Base-by-base conservation (phyloP, 2,113 vertebrate genomes). In the Nematolebias whitei region DNA sequence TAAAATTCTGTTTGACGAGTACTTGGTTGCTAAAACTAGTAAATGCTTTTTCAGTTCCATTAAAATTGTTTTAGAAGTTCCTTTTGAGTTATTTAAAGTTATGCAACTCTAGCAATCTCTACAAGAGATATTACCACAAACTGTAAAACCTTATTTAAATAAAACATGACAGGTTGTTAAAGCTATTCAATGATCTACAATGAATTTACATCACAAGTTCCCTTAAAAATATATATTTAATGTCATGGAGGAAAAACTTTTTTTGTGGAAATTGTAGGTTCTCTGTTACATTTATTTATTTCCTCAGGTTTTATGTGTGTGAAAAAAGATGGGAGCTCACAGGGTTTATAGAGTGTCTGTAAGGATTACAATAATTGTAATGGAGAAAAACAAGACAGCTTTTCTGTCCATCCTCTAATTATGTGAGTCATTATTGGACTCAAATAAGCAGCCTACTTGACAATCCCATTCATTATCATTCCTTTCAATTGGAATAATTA, bases 401-500 rank as follows among this genome's bases (percentile, higher is more conserved):
- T 52, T 72, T 66, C 62, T 68, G 16, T 29, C 49, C 59, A 9
- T 73, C 49, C 68, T 61, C 45, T 85, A 82, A 90, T 84, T 74
- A 77, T 81, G 61, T 74, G 53, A 78, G 71, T 68, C 68, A 79
- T 87, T 87, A 82, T 62, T 76, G 59, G 76, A 68, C 51, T 74
- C 71, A 63, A 85, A 79, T 74, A 68, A 87, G 68, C 70, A 61
- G 71, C 22, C 69, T 38, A 66, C 52, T 26, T 73, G 65, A 70
- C 76, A 85, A 67, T 78, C 78, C 74, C 70, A 84, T 79, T 80
- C 67, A 87, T 86, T 84, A 79, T 85, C 24, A 54, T 70, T 79
- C 51, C 68, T 48, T 75, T 76, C 56, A 78, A 82, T 74, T 63
- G 29, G 62, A 79, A 70, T 82, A 82, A 85, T 85, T 76, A 80